Evolutionary conservation across 1,140 invertebrate species (phyloP).

Genomic region (Tetragonula clypearis): DNA sequence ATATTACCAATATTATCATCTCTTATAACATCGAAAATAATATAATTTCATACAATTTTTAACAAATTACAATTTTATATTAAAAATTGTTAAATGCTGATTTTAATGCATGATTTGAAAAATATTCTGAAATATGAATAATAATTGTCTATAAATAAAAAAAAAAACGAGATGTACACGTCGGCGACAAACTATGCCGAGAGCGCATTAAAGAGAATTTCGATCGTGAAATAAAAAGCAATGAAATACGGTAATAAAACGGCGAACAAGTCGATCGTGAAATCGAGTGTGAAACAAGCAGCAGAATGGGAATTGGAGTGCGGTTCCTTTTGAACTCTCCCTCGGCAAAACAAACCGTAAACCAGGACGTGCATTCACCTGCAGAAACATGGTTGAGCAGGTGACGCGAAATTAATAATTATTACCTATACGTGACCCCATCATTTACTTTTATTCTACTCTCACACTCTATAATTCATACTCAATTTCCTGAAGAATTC

Average conservation of each 20-base stretch:
- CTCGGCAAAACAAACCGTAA: slow-evolving; percentile 51
- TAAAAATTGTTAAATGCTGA: no score
- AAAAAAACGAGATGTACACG: not conserved
- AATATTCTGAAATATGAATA: not conserved
- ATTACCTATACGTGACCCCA: slow-evolving; percentile 28
- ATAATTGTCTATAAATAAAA: not conserved
- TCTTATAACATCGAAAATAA: no score
- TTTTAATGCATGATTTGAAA: not conserved
- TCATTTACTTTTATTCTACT: not conserved
- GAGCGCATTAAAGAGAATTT: not conserved
- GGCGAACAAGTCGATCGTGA: slow-evolving; percentile 61
- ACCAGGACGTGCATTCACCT: slow-evolving; percentile 39
- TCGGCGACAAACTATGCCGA: not conserved
- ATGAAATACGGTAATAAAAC: slow-evolving; percentile 13
- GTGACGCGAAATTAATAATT: slow-evolving; percentile 54
- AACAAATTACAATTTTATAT: not conserved
- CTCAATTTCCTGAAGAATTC: no score
- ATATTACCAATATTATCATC: not conserved
- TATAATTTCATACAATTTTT: no score
- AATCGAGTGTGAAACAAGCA: slow-evolving; percentile 69
- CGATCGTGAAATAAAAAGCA: not conserved
- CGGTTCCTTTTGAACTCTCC: slow-evolving; percentile 47
- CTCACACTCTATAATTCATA: not conserved
- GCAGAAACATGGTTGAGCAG: slow-evolving; percentile 26
- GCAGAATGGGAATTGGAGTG: not conserved